Evolutionary conservation across 2,888 invertebrate species (phyloP).

Genomic region (Bembecia ichneumoniformis): DNA sequence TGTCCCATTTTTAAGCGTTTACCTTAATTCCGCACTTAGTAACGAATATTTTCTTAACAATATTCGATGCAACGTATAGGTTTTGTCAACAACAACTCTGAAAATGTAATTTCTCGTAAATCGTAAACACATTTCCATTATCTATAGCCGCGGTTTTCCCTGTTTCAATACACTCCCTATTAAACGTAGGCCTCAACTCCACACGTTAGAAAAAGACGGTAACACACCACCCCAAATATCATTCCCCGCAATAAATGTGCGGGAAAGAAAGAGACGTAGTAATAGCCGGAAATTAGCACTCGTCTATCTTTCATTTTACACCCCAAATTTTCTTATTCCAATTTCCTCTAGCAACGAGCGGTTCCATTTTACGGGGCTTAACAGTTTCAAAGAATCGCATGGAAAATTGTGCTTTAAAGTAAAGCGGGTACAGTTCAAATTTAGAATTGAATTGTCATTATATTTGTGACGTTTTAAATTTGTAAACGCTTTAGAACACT

Average conservation of each 20-base stretch:
- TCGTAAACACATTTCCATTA: slow-evolving; percentile 10
- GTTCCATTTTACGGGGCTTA: slow-evolving; percentile 39
- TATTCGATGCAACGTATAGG: too few species aligned
- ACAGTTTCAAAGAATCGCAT: slow-evolving; percentile 17
- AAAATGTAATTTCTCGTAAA: neutral
- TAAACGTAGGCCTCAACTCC: slow-evolving; percentile 18
- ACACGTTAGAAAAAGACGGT: slow-evolving; percentile 58
- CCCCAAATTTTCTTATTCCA: slow-evolving; percentile 85
- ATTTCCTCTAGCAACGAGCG: slow-evolving; percentile 73
- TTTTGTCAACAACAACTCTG: too few species aligned
- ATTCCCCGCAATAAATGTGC: slow-evolving; percentile 61
- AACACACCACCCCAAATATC: slow-evolving; percentile 43
- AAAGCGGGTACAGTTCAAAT: slow-evolving; percentile 20
- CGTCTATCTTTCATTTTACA: slow-evolving; percentile 84
- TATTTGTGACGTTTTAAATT: slow-evolving; percentile 42
- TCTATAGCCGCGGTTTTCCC: neutral
- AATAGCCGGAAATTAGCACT: slow-evolving; percentile 80
- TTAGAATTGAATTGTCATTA: slow-evolving; percentile 12
- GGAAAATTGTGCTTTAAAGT: slow-evolving; percentile 16
- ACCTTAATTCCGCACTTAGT: too few species aligned
- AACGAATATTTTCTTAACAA: too few species aligned
- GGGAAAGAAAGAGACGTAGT: slow-evolving; percentile 70
- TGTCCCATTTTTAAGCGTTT: too few species aligned
- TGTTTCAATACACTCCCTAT: slow-evolving; percentile 21
- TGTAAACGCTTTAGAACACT: slow-evolving; percentile 62